phyloP scores from a whole-genome alignment of 53 echinoderm and acorn worm species.

The Apostichopus leukothele region DNA sequence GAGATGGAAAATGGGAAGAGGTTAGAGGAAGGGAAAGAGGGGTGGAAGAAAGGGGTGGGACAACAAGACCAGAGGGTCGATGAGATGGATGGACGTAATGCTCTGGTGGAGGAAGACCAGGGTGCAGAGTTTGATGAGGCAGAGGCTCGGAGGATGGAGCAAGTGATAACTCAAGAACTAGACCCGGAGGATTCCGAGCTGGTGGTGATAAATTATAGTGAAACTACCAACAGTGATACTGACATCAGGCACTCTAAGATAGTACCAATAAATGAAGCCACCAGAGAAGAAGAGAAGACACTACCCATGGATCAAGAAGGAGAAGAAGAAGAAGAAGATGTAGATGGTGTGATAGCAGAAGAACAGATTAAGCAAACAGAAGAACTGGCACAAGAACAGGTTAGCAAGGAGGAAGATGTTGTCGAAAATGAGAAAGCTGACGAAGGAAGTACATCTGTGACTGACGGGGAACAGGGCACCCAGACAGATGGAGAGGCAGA shows the following conservation, averaged over 20 bases:
- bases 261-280: background rate
- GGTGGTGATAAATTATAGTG: background rate
- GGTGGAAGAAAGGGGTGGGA: background rate
- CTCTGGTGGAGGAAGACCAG: background rate
- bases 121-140: background rate
- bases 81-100: background rate
- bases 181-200: background rate
- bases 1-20: background rate
- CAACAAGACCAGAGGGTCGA: background rate
- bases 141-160: background rate
- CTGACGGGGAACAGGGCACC: background rate
- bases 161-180: background rate
- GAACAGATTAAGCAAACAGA: background rate
- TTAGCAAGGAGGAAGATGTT: background rate
- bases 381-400: background rate
- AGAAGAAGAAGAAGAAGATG: background rate
- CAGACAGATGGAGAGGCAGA: slow-evolving; percentile 18
- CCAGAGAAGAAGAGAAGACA: too few species aligned
- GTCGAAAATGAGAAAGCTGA: background rate
- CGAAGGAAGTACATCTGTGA: background rate
- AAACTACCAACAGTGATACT: background rate
- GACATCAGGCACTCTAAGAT: background rate
- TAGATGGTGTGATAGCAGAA: background rate
- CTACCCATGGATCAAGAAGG: background rate
- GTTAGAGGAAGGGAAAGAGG: slow-evolving; percentile 2